Evolutionary conservation across 2,113 vertebrate genomes (phyloP), one percentile per base, ranked within the genome.

Genomic region (Salvelinus fontinalis): DNA sequence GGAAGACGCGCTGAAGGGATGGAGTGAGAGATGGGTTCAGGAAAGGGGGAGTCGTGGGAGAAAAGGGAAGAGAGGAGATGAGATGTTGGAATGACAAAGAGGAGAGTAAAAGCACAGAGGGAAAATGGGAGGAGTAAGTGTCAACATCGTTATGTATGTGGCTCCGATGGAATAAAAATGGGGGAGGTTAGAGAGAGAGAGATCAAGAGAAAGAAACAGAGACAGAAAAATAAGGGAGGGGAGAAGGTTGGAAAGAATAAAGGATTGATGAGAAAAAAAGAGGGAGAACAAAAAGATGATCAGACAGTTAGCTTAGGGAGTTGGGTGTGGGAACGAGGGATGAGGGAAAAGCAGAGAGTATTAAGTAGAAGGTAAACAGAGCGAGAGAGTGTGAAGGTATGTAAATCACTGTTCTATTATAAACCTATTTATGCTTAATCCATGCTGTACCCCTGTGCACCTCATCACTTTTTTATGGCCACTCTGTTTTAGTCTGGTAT

Each of bases 1-100:
- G 97, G 97, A 87, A 99, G 95, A 80, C 97, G 96, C 54, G 95
- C 97, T 99, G 79, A 20, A 67, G 70, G 67, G 59, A 62, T 44
- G 65, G 65, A 48, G 64, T 7, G 14, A 5, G 51, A 3, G 16
- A 54, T 54, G 51, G 16, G 51, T 54, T 18, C 14, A 18, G 51
- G 14, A 18, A 7, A 16, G 74, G 49, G 44, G 69, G 54, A 31
- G 57, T 57, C 11, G 22, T 14, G 12, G 51, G 29, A 16, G 51
- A 2, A 60, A 20, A 67, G 6, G 11, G 60, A 44, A 22, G 12
- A 59, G 67, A 44, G 24, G 70, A 65, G 29, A 51, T 8, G 18
- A 51, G 51, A 22, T 22, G 22, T n/a, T 2, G 20, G 8, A 64
- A 64, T 24, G 22, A 66, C 62, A 26, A 13, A 26, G 26, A 66